Evolutionary conservation across 2,797 vertebrate genomes (phyloP).

Genomic region (Muscicapa striata): DNA sequence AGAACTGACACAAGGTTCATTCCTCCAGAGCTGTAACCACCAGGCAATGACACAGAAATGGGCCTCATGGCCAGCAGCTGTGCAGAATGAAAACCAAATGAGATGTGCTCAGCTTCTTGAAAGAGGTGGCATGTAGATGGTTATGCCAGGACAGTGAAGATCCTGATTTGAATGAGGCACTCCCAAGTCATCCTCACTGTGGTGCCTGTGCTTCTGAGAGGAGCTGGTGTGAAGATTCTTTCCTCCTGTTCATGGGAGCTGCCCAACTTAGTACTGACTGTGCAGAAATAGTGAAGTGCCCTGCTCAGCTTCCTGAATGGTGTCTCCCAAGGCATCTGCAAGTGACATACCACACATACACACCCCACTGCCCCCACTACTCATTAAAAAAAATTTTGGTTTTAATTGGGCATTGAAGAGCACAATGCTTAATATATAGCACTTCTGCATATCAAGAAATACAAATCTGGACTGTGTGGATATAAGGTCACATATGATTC

Average conservation of each 20-base stretch:
- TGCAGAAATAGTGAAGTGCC: not conserved
- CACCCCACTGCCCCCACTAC: rapidly evolving
- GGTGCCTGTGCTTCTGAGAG: not conserved
- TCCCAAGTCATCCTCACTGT: not conserved
- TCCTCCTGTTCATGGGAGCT: not conserved
- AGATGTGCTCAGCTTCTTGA: not conserved
- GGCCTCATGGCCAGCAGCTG: not conserved
- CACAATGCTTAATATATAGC: not conserved
- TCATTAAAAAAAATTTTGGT: not conserved
- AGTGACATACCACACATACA: not conserved
- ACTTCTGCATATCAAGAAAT: not conserved
- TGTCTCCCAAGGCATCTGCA: not conserved
- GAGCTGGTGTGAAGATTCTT: not conserved
- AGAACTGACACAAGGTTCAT: not conserved
- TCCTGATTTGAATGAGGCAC: not conserved
- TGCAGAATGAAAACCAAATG: not conserved
- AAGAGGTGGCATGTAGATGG: not conserved
- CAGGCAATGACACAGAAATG: not conserved
- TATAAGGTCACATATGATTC: not conserved
- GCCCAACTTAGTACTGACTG: not conserved
- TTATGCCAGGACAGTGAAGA: not conserved
- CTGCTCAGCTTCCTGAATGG: not conserved
- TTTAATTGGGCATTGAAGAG: not conserved
- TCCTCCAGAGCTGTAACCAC: not conserved
- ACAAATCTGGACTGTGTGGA: not conserved